These are phyloP conservation scores for Charadrius vociferus DNA, from an alignment of 2,113 vertebrate species.

Conservation along the genomic window DNA sequence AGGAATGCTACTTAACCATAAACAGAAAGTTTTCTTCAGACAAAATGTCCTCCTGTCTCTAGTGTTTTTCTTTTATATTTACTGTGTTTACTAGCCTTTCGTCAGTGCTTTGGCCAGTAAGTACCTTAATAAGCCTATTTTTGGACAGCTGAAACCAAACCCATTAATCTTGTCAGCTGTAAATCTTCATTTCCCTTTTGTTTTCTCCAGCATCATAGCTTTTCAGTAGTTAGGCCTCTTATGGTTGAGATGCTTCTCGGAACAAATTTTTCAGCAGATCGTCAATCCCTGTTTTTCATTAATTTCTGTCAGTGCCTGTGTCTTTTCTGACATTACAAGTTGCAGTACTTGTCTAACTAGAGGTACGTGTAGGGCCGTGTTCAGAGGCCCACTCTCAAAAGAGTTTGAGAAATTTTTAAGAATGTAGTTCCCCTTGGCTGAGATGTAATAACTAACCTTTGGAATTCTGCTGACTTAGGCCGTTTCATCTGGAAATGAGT, in stretches of 20 bases:
- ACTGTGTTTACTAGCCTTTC: neutral
- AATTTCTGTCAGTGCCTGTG: neutral
- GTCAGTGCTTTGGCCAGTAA: neutral
- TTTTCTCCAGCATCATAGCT: neutral
- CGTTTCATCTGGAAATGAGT: neutral
- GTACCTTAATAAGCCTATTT: neutral
- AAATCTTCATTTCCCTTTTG: neutral
- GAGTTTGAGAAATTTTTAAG: neutral
- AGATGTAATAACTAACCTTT: neutral
- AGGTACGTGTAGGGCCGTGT: fast-evolving
- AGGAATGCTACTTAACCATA: neutral
- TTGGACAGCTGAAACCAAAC: neutral
- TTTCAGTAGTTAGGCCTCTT: neutral
- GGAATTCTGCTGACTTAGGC: neutral
- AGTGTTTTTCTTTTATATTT: neutral
- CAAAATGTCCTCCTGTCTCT: neutral
- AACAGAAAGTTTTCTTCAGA: neutral
- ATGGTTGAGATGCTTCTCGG: neutral
- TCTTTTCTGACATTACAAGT: neutral
- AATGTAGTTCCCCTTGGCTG: neutral
- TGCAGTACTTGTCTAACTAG: neutral
- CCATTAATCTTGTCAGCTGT: neutral
- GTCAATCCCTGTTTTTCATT: neutral
- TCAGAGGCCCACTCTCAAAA: neutral
- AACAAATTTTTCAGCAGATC: neutral